Conservation (phyloP, 2,888 invertebrate species). For the Caenorhabditis sp. region DNA sequence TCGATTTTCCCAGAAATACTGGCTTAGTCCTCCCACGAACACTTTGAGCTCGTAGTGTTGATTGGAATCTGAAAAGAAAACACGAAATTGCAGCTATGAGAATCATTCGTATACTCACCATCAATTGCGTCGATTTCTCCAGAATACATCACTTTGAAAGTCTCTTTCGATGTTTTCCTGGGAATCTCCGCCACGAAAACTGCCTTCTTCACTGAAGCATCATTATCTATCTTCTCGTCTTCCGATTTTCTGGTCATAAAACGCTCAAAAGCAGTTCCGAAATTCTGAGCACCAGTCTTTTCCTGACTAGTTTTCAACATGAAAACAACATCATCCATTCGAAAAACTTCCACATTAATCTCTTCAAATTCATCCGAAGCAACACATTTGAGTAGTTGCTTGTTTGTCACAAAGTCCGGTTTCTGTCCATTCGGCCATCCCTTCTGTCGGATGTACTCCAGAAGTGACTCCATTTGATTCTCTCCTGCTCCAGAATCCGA, state of each 20-base stretch:
- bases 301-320: background rate
- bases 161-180: no score
- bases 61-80: background rate
- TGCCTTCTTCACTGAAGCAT: slow-evolving; percentile 12
- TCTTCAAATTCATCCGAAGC: no score
- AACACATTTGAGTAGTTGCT: no score
- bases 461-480: no score
- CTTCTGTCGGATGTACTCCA: no score
- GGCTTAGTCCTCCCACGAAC: background rate
- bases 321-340: background rate
- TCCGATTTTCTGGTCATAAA: background rate
- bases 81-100: no score
- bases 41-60: slow-evolving; percentile 21
- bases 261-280: slow-evolving; percentile 9
- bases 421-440: no score
- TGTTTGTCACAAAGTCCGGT: no score
- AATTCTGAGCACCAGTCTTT: background rate
- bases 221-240: background rate
- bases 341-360: background rate
- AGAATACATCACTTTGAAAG: slow-evolving; percentile 25
- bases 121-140: slow-evolving; percentile 31
- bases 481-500: no score
- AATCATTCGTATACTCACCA: slow-evolving; percentile 6
- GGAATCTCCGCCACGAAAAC: slow-evolving; percentile 22
- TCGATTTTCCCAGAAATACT: slow-evolving; percentile 6